These are phyloP conservation scores for Sakesphorus luctuosus DNA, from an alignment of 2,113 vertebrate genomes.

Conservation along the genomic window DNA sequence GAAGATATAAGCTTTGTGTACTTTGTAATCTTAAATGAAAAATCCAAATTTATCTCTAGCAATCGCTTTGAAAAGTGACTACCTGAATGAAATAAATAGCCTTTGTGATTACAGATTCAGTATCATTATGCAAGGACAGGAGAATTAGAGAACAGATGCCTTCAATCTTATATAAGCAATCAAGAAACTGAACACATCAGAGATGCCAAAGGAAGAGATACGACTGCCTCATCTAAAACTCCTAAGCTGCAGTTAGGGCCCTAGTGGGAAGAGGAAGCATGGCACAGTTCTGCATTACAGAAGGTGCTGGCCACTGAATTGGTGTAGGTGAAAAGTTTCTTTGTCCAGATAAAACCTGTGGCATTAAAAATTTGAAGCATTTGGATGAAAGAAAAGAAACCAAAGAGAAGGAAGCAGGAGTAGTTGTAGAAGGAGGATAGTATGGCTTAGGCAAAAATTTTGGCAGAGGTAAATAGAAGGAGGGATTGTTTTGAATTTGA, in stretches of 20 bases:
- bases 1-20: background rate
- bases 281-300: background rate
- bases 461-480: background rate
- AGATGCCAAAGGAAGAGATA: background rate
- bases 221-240: background rate
- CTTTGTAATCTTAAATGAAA: background rate
- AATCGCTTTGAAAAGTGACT: background rate
- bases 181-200: background rate
- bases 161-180: background rate
- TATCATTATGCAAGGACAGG: background rate
- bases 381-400: background rate
- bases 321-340: background rate
- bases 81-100: background rate
- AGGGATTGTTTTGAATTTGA: background rate
- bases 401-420: background rate
- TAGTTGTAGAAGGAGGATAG: background rate
- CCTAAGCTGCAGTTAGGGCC: background rate
- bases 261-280: background rate
- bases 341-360: background rate
- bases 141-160: background rate
- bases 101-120: background rate
- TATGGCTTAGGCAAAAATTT: background rate
- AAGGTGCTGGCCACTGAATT: background rate
- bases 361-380: background rate
- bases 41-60: background rate